Evolutionary conservation across 2,797 vertebrate species (phyloP).

Genomic region (Anguilla pacifica): DNA sequence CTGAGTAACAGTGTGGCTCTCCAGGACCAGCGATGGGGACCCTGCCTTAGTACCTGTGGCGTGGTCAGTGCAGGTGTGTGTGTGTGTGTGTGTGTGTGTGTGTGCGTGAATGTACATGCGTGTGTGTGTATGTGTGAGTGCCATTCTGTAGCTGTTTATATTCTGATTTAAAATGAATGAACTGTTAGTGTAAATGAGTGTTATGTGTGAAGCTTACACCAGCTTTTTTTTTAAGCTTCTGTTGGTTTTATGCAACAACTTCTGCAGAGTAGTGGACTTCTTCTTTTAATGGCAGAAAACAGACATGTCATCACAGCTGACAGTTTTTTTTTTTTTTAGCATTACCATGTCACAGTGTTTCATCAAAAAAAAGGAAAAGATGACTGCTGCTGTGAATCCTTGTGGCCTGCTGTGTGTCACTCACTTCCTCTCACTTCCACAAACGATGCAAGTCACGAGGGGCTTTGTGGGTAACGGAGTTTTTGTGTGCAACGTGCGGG

Average conservation of each 20-base stretch:
- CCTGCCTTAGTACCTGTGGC: too few relatives aligned
- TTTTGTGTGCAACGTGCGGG: neutral
- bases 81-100: too few relatives aligned
- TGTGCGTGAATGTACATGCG: too few relatives aligned
- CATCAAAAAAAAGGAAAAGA: neutral
- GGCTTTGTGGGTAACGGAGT: neutral
- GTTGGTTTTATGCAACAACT: neutral
- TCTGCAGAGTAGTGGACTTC: neutral
- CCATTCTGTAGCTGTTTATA: too few relatives aligned
- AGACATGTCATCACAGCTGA: neutral
- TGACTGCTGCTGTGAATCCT: neutral
- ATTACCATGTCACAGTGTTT: too few relatives aligned
- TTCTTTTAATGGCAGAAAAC: neutral
- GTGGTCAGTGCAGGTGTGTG: too few relatives aligned
- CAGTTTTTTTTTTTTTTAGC: neutral
- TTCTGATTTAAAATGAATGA: too few relatives aligned
- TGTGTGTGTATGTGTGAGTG: too few relatives aligned
- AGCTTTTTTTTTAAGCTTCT: neutral
- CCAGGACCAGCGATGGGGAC: too few relatives aligned
- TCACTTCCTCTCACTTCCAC: neutral
- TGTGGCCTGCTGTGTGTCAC: neutral
- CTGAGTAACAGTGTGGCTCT: too few relatives aligned
- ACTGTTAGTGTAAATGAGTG: too few relatives aligned
- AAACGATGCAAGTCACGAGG: neutral
- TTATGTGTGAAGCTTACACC: neutral